A percentile compares a stretch with the other conserved stretches of the same genome.
These are phyloP conservation scores for Sciurus niger DNA, from an alignment of 2,113 vertebrate genomes.

Conservation along the genomic window DNA sequence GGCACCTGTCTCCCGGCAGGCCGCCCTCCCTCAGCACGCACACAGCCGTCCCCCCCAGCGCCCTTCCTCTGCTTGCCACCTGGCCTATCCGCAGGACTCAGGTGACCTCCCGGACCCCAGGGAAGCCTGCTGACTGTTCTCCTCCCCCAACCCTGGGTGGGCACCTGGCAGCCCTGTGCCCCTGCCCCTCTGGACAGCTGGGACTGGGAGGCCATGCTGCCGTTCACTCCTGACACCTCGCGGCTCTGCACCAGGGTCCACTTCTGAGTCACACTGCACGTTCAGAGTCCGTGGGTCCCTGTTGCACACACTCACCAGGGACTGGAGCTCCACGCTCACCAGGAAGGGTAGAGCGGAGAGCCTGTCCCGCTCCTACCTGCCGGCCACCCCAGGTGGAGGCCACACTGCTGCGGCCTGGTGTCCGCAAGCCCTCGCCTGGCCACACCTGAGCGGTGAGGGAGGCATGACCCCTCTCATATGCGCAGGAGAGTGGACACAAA, in stretches of 20 bases:
- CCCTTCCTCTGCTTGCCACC: not conserved
- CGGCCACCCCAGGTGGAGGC: not conserved
- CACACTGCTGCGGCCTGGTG: not conserved
- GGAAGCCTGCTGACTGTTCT: too few relatives aligned
- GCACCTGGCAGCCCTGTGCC: too few relatives aligned
- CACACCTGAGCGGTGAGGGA: too few relatives aligned
- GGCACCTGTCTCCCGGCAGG: fast-evolving
- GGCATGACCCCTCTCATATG: not conserved
- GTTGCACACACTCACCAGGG: not conserved
- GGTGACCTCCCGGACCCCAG: not conserved
- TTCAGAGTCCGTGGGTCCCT: not conserved
- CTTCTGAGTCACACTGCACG: too few relatives aligned
- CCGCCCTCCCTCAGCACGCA: not conserved
- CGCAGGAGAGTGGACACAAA: not conserved
- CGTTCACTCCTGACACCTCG: too few relatives aligned
- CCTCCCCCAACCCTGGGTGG: too few relatives aligned
- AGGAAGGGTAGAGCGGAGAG: fast-evolving
- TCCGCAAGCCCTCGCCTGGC: not conserved
- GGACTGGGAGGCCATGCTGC: too few relatives aligned
- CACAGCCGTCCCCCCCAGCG: not conserved
- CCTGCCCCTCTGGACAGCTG: too few relatives aligned
- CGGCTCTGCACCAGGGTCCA: too few relatives aligned
- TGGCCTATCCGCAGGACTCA: not conserved
- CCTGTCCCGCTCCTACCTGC: not conserved
- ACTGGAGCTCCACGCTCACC: not conserved